These are phyloP conservation scores for Bradypodion pumilum DNA, from an alignment of 2,797 vertebrate genomes.

Conservation along the genomic window DNA sequence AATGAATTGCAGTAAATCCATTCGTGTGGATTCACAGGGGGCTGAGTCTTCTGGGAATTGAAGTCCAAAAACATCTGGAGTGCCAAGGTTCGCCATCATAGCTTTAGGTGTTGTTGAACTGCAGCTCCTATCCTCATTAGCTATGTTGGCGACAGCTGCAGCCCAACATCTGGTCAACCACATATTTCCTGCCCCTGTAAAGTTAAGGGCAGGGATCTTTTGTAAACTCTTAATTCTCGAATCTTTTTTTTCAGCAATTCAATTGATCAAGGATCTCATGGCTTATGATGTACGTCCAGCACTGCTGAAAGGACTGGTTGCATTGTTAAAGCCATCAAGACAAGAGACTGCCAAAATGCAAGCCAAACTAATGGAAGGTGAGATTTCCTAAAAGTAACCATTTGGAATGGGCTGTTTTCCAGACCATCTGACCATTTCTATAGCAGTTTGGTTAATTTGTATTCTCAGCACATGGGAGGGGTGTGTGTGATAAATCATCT, in stretches of 20 bases:
- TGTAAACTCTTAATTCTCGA: neutral
- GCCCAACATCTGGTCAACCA: neutral
- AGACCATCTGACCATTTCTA: neutral
- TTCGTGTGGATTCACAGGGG: too few species aligned
- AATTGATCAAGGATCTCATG: slow-evolving; percentile 79
- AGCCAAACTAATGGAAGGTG: slow-evolving; percentile 73
- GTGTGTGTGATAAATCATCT: too few species aligned
- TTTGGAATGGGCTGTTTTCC: neutral
- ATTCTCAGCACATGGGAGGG: neutral
- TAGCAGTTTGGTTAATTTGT: neutral
- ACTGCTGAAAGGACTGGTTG: slow-evolving; percentile 79
- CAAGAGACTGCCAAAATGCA: slow-evolving; percentile 13
- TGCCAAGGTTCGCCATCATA: too few species aligned
- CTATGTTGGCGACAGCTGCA: neutral
- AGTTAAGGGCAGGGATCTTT: neutral
- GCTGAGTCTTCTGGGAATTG: too few species aligned
- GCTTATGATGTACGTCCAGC: slow-evolving; percentile 66
- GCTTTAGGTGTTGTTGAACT: neutral
- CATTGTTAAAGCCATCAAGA: slow-evolving; percentile 72
- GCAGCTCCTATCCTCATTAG: neutral
- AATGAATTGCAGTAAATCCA: too few species aligned
- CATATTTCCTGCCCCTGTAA: neutral
- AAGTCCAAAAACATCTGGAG: too few species aligned
- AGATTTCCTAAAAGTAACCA: neutral
- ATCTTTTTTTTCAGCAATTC: slow-evolving; percentile 71